Evolutionary conservation across 2,113 vertebrate species (phyloP).

Genomic region (Colossoma macropomum): DNA sequence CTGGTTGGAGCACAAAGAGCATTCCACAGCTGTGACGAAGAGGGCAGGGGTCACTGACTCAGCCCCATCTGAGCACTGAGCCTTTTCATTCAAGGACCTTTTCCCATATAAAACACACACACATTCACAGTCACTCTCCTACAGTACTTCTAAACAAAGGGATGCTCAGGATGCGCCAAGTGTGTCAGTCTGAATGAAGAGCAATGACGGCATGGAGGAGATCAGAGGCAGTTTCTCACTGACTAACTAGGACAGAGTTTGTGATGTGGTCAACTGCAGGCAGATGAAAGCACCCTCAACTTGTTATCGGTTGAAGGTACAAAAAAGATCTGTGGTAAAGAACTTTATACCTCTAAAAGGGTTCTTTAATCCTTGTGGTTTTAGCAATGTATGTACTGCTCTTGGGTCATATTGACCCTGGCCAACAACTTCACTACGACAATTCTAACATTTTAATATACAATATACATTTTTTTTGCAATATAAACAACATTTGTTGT

Average conservation of each 20-base stretch:
- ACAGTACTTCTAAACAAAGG: conserved; percentile 59
- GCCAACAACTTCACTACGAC: too few species aligned
- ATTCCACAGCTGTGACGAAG: conserved; percentile 76
- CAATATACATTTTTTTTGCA: too few species aligned
- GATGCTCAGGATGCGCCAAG: conserved; percentile 41
- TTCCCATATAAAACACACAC: conserved; percentile 57
- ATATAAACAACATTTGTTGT: too few species aligned
- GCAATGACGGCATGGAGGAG: conserved; percentile 54
- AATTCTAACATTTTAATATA: too few species aligned
- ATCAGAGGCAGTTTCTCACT: conserved; percentile 30
- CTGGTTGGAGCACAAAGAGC: conserved; percentile 67
- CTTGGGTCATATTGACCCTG: too few species aligned
- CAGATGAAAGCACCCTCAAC: conserved; percentile 15
- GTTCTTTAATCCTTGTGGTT: too few species aligned
- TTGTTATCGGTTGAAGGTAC: not conserved
- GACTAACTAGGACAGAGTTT: conserved; percentile 17
- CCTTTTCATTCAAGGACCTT: conserved; percentile 67
- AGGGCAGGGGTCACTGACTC: conserved; percentile 70
- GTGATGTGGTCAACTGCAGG: not conserved
- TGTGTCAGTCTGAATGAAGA: conserved; percentile 55
- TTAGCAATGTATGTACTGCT: too few species aligned
- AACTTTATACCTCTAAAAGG: not conserved
- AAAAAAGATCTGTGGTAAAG: too few species aligned
- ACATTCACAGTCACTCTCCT: conserved; percentile 51
- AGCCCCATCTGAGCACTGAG: conserved; percentile 64